Evolutionary conservation across 2,113 vertebrate species (phyloP), one percentile per base, ranked within the genome.

Genomic region (Oceanites oceanicus): DNA sequence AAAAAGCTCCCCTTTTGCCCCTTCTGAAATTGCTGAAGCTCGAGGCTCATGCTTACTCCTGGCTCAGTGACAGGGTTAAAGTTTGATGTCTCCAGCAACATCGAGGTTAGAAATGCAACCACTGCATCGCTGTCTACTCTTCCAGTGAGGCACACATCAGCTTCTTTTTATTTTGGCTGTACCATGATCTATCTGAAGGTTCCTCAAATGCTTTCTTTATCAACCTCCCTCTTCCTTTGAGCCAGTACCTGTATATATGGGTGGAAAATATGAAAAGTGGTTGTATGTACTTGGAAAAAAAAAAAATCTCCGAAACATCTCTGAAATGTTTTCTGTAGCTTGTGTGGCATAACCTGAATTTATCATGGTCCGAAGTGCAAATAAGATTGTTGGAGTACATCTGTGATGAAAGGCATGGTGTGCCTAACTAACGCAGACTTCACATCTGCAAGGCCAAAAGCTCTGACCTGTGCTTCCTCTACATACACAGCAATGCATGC

Each of bases 401-500:
- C 62, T 23, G 44, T 10, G 55, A 85, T 15, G 38, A 52, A 78
- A 83, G 25, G 65, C 67, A 44, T 1, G n/a, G 62, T n/a, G 79
- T 7, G 6, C 52, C 13, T 32, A 27, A 8, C 70, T 25, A 52
- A 34, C 1, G 7, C n/a, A 32, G 47, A 52, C 53, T 26, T 32
- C 27, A 22, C 21, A 19, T 5, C n/a, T 26, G 52, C 0, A 2
- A 45, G 42, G 34, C 38, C 82, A 45, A 36, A 38, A 86, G 63
- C 89, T 59, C 63, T 10, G 38, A 29, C 76, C 47, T 22, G 20
- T 4, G 49, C 45, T 55, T 59, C 53, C 29, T 30, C 79, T 29
- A 0, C 5, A 1, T 3, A 18, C 32, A 11, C 58, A 30, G 18
- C 34, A 17, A 7, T 0, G 2, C 3, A 5, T 2, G 10, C 63